Base-by-base conservation (phyloP, 1,140 invertebrate genomes). In the Drosophila sechellia region DNA sequence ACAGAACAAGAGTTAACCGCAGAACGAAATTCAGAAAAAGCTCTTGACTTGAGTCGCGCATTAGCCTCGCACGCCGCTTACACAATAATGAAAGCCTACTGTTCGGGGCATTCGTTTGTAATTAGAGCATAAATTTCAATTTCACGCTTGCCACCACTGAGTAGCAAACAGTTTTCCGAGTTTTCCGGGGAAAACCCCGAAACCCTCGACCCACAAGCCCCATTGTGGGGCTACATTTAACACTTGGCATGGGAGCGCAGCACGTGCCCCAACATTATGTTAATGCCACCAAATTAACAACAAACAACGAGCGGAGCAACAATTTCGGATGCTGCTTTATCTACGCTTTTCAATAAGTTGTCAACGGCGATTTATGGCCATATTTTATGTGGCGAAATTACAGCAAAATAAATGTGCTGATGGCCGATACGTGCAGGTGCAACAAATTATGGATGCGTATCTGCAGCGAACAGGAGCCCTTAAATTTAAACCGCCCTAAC, bases 91-190 rank as follows among this genome's bases (percentile, higher is more conserved):
- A 43, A 61, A 73, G 58, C 63, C 58, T 63, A 63, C 61, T 56
- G 59, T 56, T 59, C 46, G 49, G 39, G 37, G 45, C 54, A 59
- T 70, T 69, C 66, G 45, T 48, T 74, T 60, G 72, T 81, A 85
- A 85, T 85, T 85, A 85, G 66, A 78, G 77, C 68, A 86, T 86
- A 78, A 78, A 81, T 85, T 85, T 85, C 54, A 78, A 85, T 85
- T 85, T 86, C 77, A 85, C 81, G 81, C 73, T 78, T 77, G 77
- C 78, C 63, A 59, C 50, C 60, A 53, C 73, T 43, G 59, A 56
- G 54, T 20, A 50, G 59, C 45, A 3, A 65, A 5, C 59, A 65
- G 64, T 65, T 52, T 68, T 65, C 59, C 64, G 37, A 65, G 64
- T 65, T 52, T 68, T 65, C 59, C 64, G 37, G 46, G 20, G 31